A percentile compares a stretch with the other conserved stretches of the same genome.
phyloP scores from a whole-genome alignment of 2,888 invertebrate species.

The Congeria kusceri region DNA sequence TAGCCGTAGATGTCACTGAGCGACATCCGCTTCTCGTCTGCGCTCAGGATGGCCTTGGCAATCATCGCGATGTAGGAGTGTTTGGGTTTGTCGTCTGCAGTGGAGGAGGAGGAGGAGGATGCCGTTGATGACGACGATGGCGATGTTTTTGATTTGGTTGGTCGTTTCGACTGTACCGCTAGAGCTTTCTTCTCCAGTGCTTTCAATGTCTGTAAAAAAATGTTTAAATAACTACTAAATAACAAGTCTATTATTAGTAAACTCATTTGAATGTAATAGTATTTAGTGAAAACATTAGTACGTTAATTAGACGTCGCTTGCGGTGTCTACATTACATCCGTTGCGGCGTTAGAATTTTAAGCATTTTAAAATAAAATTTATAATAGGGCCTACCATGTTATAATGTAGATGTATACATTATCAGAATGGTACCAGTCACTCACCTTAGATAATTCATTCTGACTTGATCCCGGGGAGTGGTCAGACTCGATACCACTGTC shows the following conservation, averaged over 20 bases:
- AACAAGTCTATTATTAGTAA: too few relatives aligned
- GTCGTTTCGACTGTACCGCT: conserved; percentile 12
- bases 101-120: not conserved
- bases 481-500: conserved; percentile 58
- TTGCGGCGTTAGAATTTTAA: too few relatives aligned
- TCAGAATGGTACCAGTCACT: not conserved
- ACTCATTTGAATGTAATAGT: too few relatives aligned
- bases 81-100: conserved; percentile 72
- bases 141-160: not conserved
- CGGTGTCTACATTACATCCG: too few relatives aligned
- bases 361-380: too few relatives aligned
- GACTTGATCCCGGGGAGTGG: conserved; percentile 22
- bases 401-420: too few relatives aligned
- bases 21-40: conserved; percentile 77
- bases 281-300: not conserved
- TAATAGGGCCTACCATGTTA: too few relatives aligned
- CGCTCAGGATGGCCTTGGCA: conserved; percentile 81
- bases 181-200: conserved; percentile 60
- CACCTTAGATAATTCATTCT: not conserved
- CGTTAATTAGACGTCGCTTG: not conserved
- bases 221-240: too few relatives aligned
- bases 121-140: not conserved
- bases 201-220: conserved; percentile 46
- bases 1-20: conserved; percentile 83
- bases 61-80: conserved; percentile 83